Conservation (phyloP, 2,888 invertebrate species). For the Ectemnius lituratus region DNA sequence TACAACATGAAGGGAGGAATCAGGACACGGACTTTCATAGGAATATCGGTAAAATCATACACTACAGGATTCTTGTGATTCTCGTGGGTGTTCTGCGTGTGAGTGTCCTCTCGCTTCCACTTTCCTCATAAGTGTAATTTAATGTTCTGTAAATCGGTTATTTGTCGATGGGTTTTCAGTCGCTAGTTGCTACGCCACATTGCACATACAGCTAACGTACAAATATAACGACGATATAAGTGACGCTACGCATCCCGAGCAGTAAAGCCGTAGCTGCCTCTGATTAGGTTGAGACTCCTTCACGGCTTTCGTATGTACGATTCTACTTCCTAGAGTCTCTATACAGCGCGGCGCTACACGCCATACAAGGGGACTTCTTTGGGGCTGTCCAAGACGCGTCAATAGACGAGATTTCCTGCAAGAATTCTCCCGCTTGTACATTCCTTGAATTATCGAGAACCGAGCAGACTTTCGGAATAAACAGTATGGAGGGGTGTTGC, state of each 20-base stretch:
- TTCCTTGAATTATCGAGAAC: no score
- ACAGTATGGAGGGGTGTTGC: slow-evolving; percentile 2
- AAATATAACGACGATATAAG: slow-evolving; percentile 70
- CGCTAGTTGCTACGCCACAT: slow-evolving; percentile 73
- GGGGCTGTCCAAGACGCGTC: slow-evolving; percentile 38
- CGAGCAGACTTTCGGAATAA: slow-evolving; percentile 14
- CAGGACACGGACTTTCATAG: slow-evolving; percentile 55
- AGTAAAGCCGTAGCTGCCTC: slow-evolving; percentile 46
- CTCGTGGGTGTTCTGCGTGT: slow-evolving; percentile 18
- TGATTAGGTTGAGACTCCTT: slow-evolving; percentile 25
- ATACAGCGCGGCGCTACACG: slow-evolving; percentile 74
- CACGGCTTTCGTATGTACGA: slow-evolving; percentile 52
- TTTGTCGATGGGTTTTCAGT: slow-evolving; percentile 58
- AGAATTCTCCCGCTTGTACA: background rate
- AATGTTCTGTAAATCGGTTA: slow-evolving; percentile 26
- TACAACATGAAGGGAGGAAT: slow-evolving; percentile 59
- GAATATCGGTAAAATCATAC: slow-evolving; percentile 68
- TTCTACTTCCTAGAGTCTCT: slow-evolving; percentile 74
- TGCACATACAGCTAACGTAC: slow-evolving; percentile 74
- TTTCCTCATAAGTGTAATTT: slow-evolving; percentile 33
- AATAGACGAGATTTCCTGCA: slow-evolving; percentile 26
- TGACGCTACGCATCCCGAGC: slow-evolving; percentile 59
- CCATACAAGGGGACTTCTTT: slow-evolving; percentile 64
- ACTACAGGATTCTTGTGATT: slow-evolving; percentile 62
- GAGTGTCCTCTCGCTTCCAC: slow-evolving; percentile 32